Evolutionary conservation across 2,888 invertebrate species (phyloP).

Genomic region (Dorcus hopei): DNA sequence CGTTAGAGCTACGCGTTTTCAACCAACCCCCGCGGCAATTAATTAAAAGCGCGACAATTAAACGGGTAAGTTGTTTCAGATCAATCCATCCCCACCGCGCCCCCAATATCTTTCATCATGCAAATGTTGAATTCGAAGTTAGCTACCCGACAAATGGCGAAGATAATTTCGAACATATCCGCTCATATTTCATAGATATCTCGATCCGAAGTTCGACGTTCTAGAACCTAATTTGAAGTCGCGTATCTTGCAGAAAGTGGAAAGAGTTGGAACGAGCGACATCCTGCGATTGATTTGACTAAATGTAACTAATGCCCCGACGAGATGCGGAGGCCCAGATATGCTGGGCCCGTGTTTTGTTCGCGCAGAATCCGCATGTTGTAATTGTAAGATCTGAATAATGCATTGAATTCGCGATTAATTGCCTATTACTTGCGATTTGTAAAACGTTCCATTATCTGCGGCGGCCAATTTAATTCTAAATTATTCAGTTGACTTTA

Average conservation of each 20-base stretch:
- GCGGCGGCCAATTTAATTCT: too few relatives aligned
- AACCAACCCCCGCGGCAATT: neutral
- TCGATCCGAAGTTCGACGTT: conserved; percentile 16
- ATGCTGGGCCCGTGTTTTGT: too few relatives aligned
- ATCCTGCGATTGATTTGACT: neutral
- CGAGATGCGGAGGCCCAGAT: too few relatives aligned
- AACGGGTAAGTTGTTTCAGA: neutral
- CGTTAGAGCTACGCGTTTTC: neutral
- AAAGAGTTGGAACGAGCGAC: neutral
- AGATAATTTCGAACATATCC: conserved; percentile 17
- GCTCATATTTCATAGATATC: conserved; percentile 17
- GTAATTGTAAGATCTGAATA: too few relatives aligned
- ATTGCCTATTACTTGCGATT: too few relatives aligned
- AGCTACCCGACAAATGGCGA: conserved; percentile 1
- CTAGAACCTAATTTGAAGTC: conserved; percentile 15
- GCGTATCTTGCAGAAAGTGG: conserved; percentile 4
- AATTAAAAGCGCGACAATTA: neutral
- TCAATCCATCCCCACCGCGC: neutral
- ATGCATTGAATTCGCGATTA: too few relatives aligned
- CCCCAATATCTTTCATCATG: conserved; percentile 1
- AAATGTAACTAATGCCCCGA: too few relatives aligned
- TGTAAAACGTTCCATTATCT: too few relatives aligned
- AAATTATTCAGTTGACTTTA: too few relatives aligned
- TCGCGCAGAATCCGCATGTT: too few relatives aligned
- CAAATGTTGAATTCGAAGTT: conserved; percentile 13